These are phyloP conservation scores for Apogon talboti DNA, from an alignment of 2,797 vertebrate species.

Conservation along the genomic window DNA sequence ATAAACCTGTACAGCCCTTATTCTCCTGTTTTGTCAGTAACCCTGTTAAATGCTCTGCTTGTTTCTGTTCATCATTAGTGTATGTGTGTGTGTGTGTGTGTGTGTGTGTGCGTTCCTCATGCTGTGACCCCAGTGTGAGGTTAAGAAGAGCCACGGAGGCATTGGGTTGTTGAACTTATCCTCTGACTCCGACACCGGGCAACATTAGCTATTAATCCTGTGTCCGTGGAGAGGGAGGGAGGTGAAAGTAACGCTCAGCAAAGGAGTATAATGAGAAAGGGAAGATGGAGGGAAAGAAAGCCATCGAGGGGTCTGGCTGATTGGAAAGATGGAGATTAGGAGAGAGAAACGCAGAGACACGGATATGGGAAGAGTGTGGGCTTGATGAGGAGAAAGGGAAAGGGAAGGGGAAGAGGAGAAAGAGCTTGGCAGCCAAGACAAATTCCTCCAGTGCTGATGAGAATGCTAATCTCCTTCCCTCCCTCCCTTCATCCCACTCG, in stretches of 20 bases:
- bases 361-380: conserved; percentile 46
- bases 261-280: conserved; percentile 42
- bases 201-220: conserved; percentile 60
- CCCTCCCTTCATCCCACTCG: conserved; percentile 53
- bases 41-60: not conserved
- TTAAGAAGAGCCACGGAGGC: conserved; percentile 31
- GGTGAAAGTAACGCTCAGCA: conserved; percentile 31
- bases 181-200: conserved; percentile 59
- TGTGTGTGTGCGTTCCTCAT: conserved; percentile 2
- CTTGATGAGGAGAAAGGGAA: conserved; percentile 65
- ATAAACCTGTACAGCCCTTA: too few species aligned
- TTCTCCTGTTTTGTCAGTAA: too few species aligned
- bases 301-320: conserved; percentile 44
- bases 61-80: not conserved
- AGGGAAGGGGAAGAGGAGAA: conserved; percentile 44
- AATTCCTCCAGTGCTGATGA: conserved; percentile 82
- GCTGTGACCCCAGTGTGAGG: conserved; percentile 56
- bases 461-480: conserved; percentile 80
- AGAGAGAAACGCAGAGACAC: conserved; percentile 29
- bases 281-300: conserved; percentile 31
- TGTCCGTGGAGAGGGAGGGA: conserved; percentile 31
- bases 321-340: conserved; percentile 67
- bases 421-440: conserved; percentile 71
- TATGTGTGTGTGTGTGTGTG: not conserved
- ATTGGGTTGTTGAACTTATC: conserved; percentile 46